These are phyloP conservation scores for Isurus oxyrinchus DNA, from an alignment of 2,113 vertebrate genomes.

Conservation along the genomic window DNA sequence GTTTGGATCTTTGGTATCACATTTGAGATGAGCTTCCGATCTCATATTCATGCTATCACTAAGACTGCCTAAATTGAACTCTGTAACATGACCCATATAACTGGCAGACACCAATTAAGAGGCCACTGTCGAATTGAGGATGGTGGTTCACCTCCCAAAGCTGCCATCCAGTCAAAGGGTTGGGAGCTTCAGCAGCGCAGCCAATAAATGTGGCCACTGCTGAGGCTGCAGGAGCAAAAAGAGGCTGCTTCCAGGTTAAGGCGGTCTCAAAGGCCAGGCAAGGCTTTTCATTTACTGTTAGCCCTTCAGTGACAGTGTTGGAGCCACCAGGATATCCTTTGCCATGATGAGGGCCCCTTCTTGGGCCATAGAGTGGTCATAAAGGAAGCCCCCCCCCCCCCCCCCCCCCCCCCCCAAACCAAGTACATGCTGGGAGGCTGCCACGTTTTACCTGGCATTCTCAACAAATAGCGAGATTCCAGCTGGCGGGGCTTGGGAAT, in stretches of 20 bases:
- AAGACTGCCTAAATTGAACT: too few species aligned
- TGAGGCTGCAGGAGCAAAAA: neutral
- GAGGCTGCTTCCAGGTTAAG: neutral
- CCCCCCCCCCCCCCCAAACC: rapidly evolving
- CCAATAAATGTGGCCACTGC: neutral
- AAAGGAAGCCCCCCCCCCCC: neutral
- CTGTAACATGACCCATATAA: too few species aligned
- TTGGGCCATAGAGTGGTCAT: neutral
- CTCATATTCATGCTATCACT: too few species aligned
- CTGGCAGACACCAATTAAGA: too few species aligned
- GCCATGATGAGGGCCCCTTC: too few species aligned
- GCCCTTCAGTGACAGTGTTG: neutral
- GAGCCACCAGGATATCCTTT: neutral
- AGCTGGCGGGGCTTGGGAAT: neutral
- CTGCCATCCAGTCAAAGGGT: neutral
- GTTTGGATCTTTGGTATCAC: too few species aligned
- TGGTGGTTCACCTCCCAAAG: too few species aligned
- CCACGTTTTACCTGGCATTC: neutral
- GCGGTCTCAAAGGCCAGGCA: neutral
- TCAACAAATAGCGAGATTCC: neutral
- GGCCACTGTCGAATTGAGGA: too few species aligned
- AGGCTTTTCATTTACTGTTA: neutral
- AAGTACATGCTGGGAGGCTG: neutral
- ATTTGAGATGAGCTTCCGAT: too few species aligned
- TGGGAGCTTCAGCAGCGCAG: too few species aligned